phyloP scores from a whole-genome alignment of 2,797 vertebrate species.

The Eospalax fontanierii region DNA sequence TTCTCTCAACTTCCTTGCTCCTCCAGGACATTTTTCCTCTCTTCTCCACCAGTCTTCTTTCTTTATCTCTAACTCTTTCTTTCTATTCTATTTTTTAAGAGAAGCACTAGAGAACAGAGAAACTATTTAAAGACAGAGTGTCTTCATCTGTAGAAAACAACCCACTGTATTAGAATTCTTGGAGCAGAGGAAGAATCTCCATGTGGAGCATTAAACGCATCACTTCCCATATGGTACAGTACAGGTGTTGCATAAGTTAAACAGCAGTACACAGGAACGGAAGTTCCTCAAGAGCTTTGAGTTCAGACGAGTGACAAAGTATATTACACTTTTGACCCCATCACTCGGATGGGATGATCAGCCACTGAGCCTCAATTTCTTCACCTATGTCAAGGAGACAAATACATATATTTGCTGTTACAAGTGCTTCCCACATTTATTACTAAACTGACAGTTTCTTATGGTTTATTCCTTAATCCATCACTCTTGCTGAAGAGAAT shows the following conservation, averaged over 20 bases:
- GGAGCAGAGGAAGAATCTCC: conserved; percentile 49
- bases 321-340: neutral
- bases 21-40: neutral
- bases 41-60: neutral
- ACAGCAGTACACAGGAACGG: neutral
- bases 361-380: neutral
- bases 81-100: neutral
- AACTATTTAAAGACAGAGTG: conserved; percentile 15
- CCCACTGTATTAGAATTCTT: conserved; percentile 22
- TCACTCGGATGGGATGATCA: neutral
- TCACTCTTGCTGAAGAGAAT: neutral
- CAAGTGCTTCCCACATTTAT: neutral
- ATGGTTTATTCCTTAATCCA: neutral
- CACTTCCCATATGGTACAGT: neutral
- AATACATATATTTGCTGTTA: neutral
- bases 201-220: conserved; percentile 48
- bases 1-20: neutral
- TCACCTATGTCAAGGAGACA: neutral
- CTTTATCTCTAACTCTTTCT: neutral
- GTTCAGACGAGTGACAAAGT: neutral
- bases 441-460: neutral
- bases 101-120: neutral
- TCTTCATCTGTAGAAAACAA: conserved; percentile 8
- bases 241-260: conserved; percentile 19
- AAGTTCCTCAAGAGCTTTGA: neutral